These are phyloP conservation scores for Parthenolecanium corni DNA, from an alignment of 2,888 invertebrate genomes.

Conservation along the genomic window DNA sequence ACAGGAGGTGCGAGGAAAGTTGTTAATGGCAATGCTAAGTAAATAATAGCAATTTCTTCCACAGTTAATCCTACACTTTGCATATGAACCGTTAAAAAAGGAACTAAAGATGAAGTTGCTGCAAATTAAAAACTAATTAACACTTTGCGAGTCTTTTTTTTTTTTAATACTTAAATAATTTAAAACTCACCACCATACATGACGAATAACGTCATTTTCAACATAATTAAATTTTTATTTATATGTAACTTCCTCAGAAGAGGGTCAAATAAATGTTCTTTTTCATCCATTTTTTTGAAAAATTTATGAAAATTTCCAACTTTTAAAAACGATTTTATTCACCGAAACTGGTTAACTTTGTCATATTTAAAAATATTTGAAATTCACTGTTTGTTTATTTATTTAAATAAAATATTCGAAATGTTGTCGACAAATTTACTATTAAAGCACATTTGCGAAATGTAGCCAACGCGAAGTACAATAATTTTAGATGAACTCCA, in stretches of 20 bases:
- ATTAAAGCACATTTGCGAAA: neutral
- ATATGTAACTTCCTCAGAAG: constrained; percentile 45
- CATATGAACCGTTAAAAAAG: constrained; percentile 83
- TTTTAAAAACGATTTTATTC: too few species aligned
- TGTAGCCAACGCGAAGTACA: constrained; percentile 8
- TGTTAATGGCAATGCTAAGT: constrained; percentile 72
- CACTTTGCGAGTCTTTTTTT: neutral
- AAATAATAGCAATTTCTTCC: constrained; percentile 76
- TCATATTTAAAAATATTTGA: too few species aligned
- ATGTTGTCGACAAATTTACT: neutral
- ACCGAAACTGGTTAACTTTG: too few species aligned
- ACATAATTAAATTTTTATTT: constrained; percentile 65
- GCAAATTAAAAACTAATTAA: constrained; percentile 33
- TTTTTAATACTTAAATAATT: neutral
- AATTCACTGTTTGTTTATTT: too few species aligned
- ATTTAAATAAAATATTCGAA: too few species aligned
- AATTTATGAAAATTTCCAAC: too few species aligned
- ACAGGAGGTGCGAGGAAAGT: constrained; percentile 75
- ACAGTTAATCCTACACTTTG: constrained; percentile 75
- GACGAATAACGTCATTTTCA: constrained; percentile 69
- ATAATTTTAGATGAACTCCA: constrained; percentile 18
- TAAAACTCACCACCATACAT: constrained; percentile 59
- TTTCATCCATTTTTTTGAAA: constrained; percentile 2
- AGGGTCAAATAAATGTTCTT: constrained; percentile 7
- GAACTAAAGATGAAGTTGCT: constrained; percentile 72